These are phyloP conservation scores for Pilophorus perplexus DNA, from an alignment of 2,888 invertebrate species.

Conservation along the genomic window DNA sequence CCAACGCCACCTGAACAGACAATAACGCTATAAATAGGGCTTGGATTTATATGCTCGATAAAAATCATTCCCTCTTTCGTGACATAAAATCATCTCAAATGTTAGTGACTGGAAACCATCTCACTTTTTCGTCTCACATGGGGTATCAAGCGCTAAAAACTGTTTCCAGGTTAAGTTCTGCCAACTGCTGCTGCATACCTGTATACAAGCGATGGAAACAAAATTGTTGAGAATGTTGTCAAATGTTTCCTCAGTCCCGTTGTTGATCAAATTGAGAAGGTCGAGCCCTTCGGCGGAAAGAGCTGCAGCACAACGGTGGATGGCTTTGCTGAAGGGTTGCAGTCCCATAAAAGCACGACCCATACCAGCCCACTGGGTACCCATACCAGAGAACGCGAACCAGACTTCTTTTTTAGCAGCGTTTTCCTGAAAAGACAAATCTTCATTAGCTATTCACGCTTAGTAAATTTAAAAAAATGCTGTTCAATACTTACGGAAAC, in stretches of 20 bases:
- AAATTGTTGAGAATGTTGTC: constrained; percentile 87
- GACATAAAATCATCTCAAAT: too few relatives aligned
- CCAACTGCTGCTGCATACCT: too few relatives aligned
- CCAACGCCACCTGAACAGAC: constrained; percentile 80
- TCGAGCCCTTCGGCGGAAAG: constrained; percentile 78
- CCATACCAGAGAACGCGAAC: constrained; percentile 98
- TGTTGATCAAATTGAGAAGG: constrained; percentile 73
- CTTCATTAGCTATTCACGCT: too few relatives aligned
- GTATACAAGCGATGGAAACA: constrained; percentile 91
- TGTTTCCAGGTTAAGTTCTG: too few relatives aligned
- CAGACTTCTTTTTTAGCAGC: constrained; percentile 76
- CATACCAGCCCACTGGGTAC: constrained; percentile 97
- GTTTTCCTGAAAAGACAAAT: constrained; percentile 44
- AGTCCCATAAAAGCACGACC: constrained; percentile 80
- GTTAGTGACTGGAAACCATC: too few relatives aligned
- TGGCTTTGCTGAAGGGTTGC: constrained; percentile 74
- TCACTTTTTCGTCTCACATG: too few relatives aligned
- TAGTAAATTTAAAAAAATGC: too few relatives aligned
- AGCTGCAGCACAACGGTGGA: constrained; percentile 67
- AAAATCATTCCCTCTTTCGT: too few relatives aligned
- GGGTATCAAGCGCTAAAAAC: too few relatives aligned
- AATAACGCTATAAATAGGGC: too few relatives aligned
- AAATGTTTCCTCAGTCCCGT: constrained; percentile 71
- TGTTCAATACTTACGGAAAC: constrained; percentile 53
- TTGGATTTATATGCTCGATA: too few relatives aligned